Conservation (phyloP, 1,140 invertebrate genomes). For the Drosophila sucinea region DNA sequence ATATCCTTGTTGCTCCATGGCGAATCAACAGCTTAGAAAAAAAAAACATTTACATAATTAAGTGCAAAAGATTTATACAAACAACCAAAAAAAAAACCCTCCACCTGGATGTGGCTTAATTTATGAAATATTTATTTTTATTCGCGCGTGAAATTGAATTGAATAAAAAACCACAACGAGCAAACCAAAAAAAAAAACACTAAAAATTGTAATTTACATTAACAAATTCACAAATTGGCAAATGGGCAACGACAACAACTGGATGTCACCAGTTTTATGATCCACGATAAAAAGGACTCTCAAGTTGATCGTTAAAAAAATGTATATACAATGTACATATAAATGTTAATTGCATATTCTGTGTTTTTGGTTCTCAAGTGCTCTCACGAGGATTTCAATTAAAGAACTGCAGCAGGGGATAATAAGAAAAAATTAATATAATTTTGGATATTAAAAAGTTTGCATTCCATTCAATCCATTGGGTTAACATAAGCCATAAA, state of each 20-base stretch:
- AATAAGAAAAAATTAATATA: neutral
- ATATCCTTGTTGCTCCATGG: constrained; percentile 11
- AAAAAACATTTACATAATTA: constrained; percentile 29
- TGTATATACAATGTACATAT: neutral
- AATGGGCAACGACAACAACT: neutral
- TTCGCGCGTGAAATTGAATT: constrained; percentile 70
- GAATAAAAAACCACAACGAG: constrained; percentile 44
- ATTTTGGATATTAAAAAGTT: too few species aligned
- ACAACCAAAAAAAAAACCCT: neutral
- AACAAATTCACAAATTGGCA: constrained; percentile 18
- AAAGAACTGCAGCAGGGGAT: neutral
- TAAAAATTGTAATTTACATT: constrained; percentile 27
- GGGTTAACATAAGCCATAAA: too few species aligned
- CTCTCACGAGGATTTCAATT: constrained; percentile 9
- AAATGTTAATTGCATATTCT: constrained; percentile 24
- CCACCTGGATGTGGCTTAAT: constrained; percentile 3
- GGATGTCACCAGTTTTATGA: neutral
- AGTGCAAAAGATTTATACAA: constrained; percentile 54
- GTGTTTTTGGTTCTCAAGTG: constrained; percentile 8
- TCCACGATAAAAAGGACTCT: constrained; percentile 34
- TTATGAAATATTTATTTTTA: constrained; percentile 36
- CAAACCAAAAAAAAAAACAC: too few species aligned
- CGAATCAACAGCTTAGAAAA: constrained; percentile 25
- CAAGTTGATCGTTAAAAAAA: constrained; percentile 46
- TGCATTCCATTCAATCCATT: too few species aligned